phyloP scores from a whole-genome alignment of 2,113 vertebrate genomes.

The Eleginops maclovinus region DNA sequence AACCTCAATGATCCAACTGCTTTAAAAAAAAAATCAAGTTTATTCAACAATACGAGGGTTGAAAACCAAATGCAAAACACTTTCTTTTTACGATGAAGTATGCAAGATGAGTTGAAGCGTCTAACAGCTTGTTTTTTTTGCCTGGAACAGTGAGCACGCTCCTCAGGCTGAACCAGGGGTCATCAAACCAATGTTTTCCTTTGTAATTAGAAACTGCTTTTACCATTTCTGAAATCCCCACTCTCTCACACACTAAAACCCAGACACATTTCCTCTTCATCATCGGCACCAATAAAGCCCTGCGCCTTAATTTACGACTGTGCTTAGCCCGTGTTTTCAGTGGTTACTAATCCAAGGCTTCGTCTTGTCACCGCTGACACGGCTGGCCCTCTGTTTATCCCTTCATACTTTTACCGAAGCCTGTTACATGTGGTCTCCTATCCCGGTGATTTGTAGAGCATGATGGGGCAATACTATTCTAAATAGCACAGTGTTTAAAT shows the following conservation, averaged over 20 bases:
- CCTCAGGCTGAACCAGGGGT: not conserved
- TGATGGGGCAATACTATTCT: slow-evolving; percentile 48
- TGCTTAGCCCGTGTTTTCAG: not conserved
- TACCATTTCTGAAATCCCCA: slow-evolving; percentile 20
- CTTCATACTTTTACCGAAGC: slow-evolving; percentile 7
- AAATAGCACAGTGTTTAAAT: slow-evolving; percentile 65
- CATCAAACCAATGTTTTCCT: slow-evolving; percentile 19
- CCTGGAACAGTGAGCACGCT: not conserved
- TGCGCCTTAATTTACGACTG: not conserved
- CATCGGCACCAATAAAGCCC: slow-evolving; percentile 22
- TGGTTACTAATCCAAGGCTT: slow-evolving; percentile 5
- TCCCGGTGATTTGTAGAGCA: slow-evolving; percentile 51
- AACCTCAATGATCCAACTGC: no score
- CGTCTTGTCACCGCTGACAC: slow-evolving; percentile 16
- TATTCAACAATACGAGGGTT: no score
- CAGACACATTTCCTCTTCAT: slow-evolving; percentile 25
- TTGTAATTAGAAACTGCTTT: slow-evolving; percentile 18
- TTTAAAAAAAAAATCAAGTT: no score
- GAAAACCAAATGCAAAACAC: no score
- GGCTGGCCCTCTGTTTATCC: not conserved
- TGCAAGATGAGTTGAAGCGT: no score
- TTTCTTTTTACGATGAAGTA: no score
- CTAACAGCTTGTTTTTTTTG: no score
- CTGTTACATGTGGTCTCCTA: slow-evolving; percentile 46
- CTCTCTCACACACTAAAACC: slow-evolving; percentile 25